A percentile compares a stretch with the other conserved stretches of the same genome.
These are phyloP conservation scores for Rhincodon typus DNA, from an alignment of 2,797 vertebrate genomes.

Conservation along the genomic window DNA sequence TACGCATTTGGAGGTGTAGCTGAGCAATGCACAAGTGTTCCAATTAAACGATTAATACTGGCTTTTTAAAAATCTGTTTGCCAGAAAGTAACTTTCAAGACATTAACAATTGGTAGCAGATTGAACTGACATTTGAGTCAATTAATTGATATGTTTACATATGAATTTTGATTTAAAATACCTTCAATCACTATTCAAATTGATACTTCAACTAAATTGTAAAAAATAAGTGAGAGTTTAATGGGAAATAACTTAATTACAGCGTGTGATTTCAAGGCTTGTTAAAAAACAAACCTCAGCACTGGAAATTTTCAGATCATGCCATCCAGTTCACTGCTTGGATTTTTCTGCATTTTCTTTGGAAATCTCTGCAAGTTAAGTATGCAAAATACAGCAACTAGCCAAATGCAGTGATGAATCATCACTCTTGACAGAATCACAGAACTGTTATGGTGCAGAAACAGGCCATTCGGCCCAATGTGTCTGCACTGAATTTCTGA, in stretches of 20 bases:
- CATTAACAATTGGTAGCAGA: neutral
- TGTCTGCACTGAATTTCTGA: no score
- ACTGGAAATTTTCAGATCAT: neutral
- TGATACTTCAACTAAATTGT: neutral
- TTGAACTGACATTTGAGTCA: constrained; percentile 22
- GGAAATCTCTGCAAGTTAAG: neutral
- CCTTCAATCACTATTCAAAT: neutral
- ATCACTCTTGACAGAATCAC: neutral
- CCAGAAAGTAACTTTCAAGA: neutral
- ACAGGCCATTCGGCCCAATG: no score
- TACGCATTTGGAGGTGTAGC: neutral
- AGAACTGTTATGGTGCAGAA: no score
- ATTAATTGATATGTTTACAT: constrained; percentile 2
- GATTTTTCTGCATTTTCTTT: neutral
- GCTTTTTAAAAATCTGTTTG: neutral
- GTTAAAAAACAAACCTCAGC: neutral
- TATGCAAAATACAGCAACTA: neutral
- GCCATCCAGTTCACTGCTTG: neutral
- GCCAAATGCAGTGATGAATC: neutral
- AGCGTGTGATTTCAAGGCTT: neutral
- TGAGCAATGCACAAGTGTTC: neutral
- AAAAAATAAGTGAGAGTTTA: constrained; percentile 15
- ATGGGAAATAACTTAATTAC: neutral
- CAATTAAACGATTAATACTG: neutral
- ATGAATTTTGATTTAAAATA: constrained; percentile 28